These are phyloP conservation scores for Polyommatus icarus DNA, from an alignment of 2,888 invertebrate genomes.

Conservation along the genomic window DNA sequence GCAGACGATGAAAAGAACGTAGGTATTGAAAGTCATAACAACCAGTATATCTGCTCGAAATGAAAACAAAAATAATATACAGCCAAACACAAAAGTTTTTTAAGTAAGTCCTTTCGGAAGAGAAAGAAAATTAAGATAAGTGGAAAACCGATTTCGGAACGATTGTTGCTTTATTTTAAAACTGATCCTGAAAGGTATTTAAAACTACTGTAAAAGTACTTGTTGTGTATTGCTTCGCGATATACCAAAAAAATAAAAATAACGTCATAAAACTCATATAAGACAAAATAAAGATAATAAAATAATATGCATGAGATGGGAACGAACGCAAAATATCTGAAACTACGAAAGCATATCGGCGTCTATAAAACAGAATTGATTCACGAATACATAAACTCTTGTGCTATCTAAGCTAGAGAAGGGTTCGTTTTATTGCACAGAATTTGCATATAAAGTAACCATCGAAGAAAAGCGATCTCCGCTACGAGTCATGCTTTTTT, in stretches of 20 bases:
- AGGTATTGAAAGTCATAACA: not conserved
- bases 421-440: slow-evolving; percentile 78
- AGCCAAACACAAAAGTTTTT: not conserved
- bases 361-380: slow-evolving; percentile 77
- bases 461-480: slow-evolving; percentile 80
- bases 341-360: slow-evolving; percentile 71
- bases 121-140: too few relatives aligned
- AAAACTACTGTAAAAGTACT: too few relatives aligned
- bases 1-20: not conserved
- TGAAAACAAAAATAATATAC: not conserved
- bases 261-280: not conserved
- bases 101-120: too few relatives aligned
- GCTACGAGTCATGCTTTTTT: slow-evolving; percentile 69
- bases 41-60: too few relatives aligned
- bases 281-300: not conserved
- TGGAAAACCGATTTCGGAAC: not conserved
- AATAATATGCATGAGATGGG: slow-evolving; percentile 4
- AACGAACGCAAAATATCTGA: slow-evolving; percentile 42
- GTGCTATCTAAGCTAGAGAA: slow-evolving; percentile 72
- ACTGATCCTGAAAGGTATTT: too few relatives aligned
- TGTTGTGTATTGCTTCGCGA: not conserved
- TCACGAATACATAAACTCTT: slow-evolving; percentile 79
- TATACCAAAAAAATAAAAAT: not conserved
- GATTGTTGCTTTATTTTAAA: too few relatives aligned
- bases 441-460: slow-evolving; percentile 81